Evolutionary conservation across 2,113 vertebrate genomes (phyloP), one percentile per base, ranked within the genome.

Genomic region (Pyrgilauda ruficollis): DNA sequence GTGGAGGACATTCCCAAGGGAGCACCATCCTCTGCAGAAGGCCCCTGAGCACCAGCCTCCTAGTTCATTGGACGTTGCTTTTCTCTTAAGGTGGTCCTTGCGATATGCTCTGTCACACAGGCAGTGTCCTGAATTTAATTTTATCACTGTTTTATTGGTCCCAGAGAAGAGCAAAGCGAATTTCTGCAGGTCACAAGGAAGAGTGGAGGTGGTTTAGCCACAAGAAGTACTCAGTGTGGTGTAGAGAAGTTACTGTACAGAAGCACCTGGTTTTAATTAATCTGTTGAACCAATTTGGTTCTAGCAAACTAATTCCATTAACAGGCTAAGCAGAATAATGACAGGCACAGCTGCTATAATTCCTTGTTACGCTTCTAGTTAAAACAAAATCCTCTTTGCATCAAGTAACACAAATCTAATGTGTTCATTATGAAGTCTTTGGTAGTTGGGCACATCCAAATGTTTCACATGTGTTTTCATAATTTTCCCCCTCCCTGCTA

Each of bases 351-450:
- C 91, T 97, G 93, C 66, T 93, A 39, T 70, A 92, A 93, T 94
- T 90, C 83, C 70, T 93, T 67, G 78, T 90, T 94, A 77, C 0
- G 37, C 76, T 96, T 87, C 84, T 78, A 73, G 78, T 93, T 93
- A 72, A 96, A 96, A 95, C 91, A 90, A 91, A 96, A 94, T 94
- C 72, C 74, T 79, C 68, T 96, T 92, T 95, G 95, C 87, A 58
- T 82, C 0, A 9, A 52, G 82, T 92, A 95, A 72, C 62, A 70
- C 66, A 77, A 76, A 78, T 90, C 68, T 53, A 86, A 84, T 79
- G 26, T 41, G 35, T 91, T 95, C 72, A 75, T 90, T 85, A 85
- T 67, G 61, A 89, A 74, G 33, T 85, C 64, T 80, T 88, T 58
- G 80, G 43, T 75, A 82, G 63, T 0, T 92, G 69, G 87, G 88